phyloP scores from a whole-genome alignment of 2,888 invertebrate species.

The Cosmia trapezina region DNA sequence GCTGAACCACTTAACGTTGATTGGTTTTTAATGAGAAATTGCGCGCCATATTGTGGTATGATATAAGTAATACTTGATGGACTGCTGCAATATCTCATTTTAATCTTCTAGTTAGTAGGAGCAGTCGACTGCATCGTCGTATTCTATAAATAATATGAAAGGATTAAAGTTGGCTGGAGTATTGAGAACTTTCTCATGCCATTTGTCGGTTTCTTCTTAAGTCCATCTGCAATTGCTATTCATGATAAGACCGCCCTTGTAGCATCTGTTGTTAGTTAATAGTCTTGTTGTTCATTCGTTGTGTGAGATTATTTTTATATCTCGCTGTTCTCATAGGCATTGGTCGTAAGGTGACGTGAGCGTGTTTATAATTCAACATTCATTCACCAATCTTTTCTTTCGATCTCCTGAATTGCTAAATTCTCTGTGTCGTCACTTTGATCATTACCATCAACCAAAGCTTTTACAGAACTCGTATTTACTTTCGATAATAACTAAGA shows the following conservation, averaged over 20 bases:
- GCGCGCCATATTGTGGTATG: constrained; percentile 55
- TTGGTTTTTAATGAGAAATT: constrained; percentile 70
- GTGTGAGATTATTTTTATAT: constrained; percentile 16
- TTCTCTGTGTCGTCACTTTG: background rate
- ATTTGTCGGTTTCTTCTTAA: constrained; percentile 43
- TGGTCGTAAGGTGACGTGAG: background rate
- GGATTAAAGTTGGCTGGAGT: constrained; percentile 3
- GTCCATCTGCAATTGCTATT: constrained; percentile 40
- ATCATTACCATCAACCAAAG: background rate
- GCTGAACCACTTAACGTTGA: constrained; percentile 64
- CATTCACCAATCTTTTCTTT: background rate
- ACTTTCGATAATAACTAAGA: constrained; percentile 27
- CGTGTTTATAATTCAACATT: constrained; percentile 10
- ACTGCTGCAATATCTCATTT: constrained; percentile 44
- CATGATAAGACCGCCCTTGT: constrained; percentile 40
- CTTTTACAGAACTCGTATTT: background rate
- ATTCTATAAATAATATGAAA: constrained; percentile 31
- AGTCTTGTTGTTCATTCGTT: constrained; percentile 40
- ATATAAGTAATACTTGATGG: constrained; percentile 51
- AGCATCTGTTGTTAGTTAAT: constrained; percentile 50
- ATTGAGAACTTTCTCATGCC: constrained; percentile 44
- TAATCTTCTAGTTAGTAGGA: constrained; percentile 38
- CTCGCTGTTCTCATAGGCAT: constrained; percentile 6
- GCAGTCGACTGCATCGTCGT: constrained; percentile 19
- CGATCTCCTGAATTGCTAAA: background rate